Percentiles rank a stretch among this genome's conserved stretches.
Evolutionary conservation across 2,113 vertebrate genomes (phyloP).

Genomic region (Poecilia latipinna): DNA sequence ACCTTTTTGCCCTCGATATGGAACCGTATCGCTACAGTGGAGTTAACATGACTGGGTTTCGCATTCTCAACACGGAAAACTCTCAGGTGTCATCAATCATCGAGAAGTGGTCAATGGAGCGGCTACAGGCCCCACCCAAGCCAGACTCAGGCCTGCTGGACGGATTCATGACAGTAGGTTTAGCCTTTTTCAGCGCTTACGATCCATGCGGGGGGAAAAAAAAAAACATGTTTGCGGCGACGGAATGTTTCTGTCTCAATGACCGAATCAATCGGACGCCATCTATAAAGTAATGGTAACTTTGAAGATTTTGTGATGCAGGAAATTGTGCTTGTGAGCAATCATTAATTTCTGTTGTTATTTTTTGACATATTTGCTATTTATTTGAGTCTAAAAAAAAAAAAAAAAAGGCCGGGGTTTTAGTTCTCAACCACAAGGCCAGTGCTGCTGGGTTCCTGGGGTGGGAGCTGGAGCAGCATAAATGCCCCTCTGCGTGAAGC

Average conservation of each 20-base stretch:
- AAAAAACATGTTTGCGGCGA: conserved; percentile 15
- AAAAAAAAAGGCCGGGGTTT: too few relatives aligned
- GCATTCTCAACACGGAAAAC: conserved; percentile 96
- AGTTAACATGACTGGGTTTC: conserved; percentile 98
- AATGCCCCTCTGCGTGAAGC: conserved; percentile 40
- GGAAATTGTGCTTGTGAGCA: background rate
- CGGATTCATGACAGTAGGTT: conserved; percentile 97
- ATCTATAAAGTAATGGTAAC: background rate
- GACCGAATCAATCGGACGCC: conserved; percentile 25
- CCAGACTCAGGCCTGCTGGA: conserved; percentile 97
- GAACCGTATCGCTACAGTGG: conserved; percentile 97
- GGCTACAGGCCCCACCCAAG: conserved; percentile 96
- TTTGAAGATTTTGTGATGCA: conserved; percentile 7
- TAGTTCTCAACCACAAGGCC: conserved; percentile 49
- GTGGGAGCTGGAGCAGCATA: conserved; percentile 17
- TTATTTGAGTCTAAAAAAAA: background rate
- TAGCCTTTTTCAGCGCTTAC: conserved; percentile 7
- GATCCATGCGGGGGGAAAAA: background rate
- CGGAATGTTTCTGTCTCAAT: background rate
- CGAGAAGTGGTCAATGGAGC: conserved; percentile 99
- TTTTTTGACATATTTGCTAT: background rate
- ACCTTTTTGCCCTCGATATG: conserved; percentile 96
- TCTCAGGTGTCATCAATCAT: conserved; percentile 96
- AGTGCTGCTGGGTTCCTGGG: conserved; percentile 24
- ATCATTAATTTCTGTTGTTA: background rate